A percentile compares a stretch with the other conserved stretches of the same genome.
phyloP scores from a whole-genome alignment of 1,140 invertebrate genomes.

The Yoshiicerus persimilis region DNA sequence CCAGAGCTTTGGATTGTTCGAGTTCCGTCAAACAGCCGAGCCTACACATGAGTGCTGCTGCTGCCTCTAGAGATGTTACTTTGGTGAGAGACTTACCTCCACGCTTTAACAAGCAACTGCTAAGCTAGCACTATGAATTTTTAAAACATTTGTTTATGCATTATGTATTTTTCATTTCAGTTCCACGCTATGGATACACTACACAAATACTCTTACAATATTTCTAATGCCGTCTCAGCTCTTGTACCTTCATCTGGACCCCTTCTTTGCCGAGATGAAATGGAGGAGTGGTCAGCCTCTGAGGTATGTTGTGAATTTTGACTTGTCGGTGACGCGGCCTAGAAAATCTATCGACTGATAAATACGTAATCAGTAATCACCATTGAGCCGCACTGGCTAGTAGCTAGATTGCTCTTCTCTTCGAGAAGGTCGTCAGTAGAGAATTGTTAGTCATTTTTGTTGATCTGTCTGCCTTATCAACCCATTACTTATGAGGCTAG shows the following conservation, averaged over 20 bases:
- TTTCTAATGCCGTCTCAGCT: constrained; percentile 86
- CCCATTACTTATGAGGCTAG: too few relatives aligned
- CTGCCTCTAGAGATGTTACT: constrained; percentile 96
- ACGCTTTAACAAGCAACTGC: not conserved
- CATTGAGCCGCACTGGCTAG: too few relatives aligned
- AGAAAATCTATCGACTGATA: not conserved
- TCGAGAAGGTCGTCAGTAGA: too few relatives aligned
- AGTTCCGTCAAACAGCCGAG: constrained; percentile 97
- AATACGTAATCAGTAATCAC: too few relatives aligned
- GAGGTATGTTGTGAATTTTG: constrained; percentile 58
- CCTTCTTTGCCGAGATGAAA: constrained; percentile 96
- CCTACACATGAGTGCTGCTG: constrained; percentile 97
- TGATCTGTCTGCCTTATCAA: too few relatives aligned
- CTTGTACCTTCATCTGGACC: constrained; percentile 94
- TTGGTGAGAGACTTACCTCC: constrained; percentile 63
- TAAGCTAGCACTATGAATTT: constrained; percentile 17
- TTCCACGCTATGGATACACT: constrained; percentile 98
- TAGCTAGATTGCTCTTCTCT: too few relatives aligned
- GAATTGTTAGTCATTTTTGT: too few relatives aligned
- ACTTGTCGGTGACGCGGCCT: not conserved
- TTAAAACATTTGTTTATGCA: constrained; percentile 22
- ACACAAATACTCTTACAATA: constrained; percentile 88
- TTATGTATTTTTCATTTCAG: constrained; percentile 55
- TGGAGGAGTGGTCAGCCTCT: constrained; percentile 99
- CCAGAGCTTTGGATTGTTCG: constrained; percentile 95